phyloP scores from a whole-genome alignment of 2,888 invertebrate species.

The Pyrrhosoma nymphula region DNA sequence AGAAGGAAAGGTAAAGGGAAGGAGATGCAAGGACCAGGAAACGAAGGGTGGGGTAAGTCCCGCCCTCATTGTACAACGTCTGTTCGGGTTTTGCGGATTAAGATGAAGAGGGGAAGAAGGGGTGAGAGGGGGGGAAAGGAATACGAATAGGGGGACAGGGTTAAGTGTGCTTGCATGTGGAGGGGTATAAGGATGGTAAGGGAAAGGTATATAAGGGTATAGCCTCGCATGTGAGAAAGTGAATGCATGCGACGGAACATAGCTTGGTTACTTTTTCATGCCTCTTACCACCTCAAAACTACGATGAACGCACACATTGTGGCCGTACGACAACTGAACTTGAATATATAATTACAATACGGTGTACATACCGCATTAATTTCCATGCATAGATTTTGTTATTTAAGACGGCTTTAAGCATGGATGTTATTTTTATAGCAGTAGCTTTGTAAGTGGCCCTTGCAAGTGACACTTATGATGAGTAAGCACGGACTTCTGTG shows the following conservation, averaged over 20 bases:
- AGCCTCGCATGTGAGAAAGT: not conserved
- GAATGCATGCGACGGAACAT: not conserved
- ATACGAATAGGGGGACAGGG: not conserved
- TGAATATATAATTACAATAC: too few species aligned
- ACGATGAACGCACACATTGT: too few species aligned
- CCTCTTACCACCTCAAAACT: not conserved
- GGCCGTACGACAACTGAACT: too few species aligned
- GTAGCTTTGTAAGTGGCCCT: too few species aligned
- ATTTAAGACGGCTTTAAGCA: too few species aligned
- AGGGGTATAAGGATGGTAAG: not conserved
- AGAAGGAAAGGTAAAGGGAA: not conserved
- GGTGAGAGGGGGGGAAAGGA: not conserved
- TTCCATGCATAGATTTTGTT: too few species aligned
- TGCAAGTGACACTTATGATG: too few species aligned
- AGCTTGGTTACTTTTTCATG: not conserved
- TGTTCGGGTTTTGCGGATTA: slow-evolving; percentile 60
- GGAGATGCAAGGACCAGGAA: not conserved
- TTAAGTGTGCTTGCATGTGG: not conserved
- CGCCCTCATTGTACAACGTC: slow-evolving; percentile 20
- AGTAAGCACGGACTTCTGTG: too few species aligned
- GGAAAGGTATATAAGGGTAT: not conserved
- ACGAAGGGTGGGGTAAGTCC: not conserved
- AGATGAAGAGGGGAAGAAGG: not conserved
- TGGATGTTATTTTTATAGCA: too few species aligned
- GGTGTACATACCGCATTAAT: too few species aligned